Evolutionary conservation across 1,140 invertebrate genomes (phyloP), one percentile per base, ranked within the genome.

Genomic region (Zophobas atratus): DNA sequence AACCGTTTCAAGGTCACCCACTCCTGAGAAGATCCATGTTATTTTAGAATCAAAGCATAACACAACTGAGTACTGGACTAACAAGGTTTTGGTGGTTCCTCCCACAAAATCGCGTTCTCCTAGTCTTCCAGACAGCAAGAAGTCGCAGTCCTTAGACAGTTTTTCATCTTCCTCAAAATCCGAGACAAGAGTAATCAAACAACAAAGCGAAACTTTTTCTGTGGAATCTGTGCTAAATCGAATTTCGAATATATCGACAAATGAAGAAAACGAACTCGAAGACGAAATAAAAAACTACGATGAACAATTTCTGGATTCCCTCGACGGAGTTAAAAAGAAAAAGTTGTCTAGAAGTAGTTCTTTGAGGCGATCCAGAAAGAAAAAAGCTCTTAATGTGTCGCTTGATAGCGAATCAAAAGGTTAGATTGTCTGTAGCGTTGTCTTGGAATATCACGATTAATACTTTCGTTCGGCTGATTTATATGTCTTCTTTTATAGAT

Each of bases 1-100:
- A 41, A 35, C 71, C 34, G 70, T 57, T 46, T 79, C 76, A 1
- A 77, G 63, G 1, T 77, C 79, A 32, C 74, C 76, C 33, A 78
- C 39, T 39, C 39, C 76, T 8, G 71, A 80, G 39, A 77, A 75
- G 60, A 38, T 78, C 1, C 71, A 77, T 71, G 33, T 75, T 1
- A 77, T 81, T 73, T 63, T 81, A 41, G 55, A 77, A 43, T 67
- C 71, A 6, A 49, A 76, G 34, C 72, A 80, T 67, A 78, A 77
- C 48, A 77, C 80, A 1, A 79, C 73, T 4, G 70, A 82, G n/a
- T 83, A 77, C 60, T 80, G 76, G 79, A 76, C 57, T 0, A 81
- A 80, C 39, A 73, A 78, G 60, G 36, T 75, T 6, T 48, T 80
- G 8, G 76, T 80, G 2, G 55, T 76, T 39, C 79, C 77, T 33